phyloP scores from a whole-genome alignment of 2,888 invertebrate species.

The Maniola hyperantus region DNA sequence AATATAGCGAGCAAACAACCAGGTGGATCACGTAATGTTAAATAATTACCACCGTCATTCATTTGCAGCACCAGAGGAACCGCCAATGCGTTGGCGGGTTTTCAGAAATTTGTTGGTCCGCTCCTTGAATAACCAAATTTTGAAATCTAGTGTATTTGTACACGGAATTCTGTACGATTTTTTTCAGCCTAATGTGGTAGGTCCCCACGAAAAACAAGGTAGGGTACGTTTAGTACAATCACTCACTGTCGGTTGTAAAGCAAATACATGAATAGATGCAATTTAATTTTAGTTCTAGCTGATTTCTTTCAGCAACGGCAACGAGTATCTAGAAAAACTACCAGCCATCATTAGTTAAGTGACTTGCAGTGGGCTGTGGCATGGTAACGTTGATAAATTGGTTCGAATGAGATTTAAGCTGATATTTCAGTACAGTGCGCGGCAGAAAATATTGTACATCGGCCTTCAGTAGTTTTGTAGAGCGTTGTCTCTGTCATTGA shows the following conservation, averaged over 20 bases:
- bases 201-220: no score
- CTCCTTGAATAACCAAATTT: no score
- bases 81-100: no score
- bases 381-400: slow-evolving; percentile 54
- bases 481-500: no score
- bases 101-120: no score
- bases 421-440: slow-evolving; percentile 1
- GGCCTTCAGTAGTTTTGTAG: no score
- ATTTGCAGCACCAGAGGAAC: background rate
- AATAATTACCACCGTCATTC: no score
- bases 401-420: slow-evolving; percentile 15
- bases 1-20: no score
- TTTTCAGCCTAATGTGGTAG: no score
- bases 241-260: background rate
- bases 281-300: background rate
- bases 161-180: no score
- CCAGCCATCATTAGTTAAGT: slow-evolving; percentile 65
- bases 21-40: background rate
- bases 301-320: slow-evolving; percentile 8
- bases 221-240: background rate
- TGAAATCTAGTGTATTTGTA: no score
- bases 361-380: slow-evolving; percentile 60
- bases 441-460: no score
- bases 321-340: slow-evolving; percentile 58
- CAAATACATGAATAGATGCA: background rate